Base-by-base conservation (phyloP, 2,113 vertebrate species). In the Coregonus clupeaformis region DNA sequence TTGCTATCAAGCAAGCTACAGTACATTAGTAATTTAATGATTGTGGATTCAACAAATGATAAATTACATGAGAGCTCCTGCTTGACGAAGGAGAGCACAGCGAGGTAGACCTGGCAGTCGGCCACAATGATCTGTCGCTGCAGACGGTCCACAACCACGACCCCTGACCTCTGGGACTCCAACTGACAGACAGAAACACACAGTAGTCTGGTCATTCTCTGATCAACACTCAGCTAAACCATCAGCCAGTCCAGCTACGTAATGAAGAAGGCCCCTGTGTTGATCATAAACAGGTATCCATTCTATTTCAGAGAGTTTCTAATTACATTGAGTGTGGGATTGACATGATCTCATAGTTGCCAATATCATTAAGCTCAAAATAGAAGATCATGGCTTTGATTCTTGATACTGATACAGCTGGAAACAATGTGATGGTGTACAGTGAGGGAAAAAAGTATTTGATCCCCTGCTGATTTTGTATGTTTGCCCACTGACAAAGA, bases 101-200 rank as follows among this genome's bases (percentile, higher is more conserved):
- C 97, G 77, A 99, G 92, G 79, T 99, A 99, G 69, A 99, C 97
- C 80, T 99, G 98, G 87, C 98, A 99, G 86, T 99, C 98, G 0
- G 98, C 98, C 69, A 98, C 94, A 75, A 99, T 99, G 73, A 99
- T 98, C 86, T 99, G 97, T 73, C 98, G 95, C 89, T 99, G 97
- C 0, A 99, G 94, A 49, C 97, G 94, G 85, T 99, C 97, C 75
- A 98, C 91, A 70, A 96, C 94, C 18, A 94, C 93, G 0, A 94
- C 88, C 20, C 94, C 81, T 0, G 97, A 94, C 88, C 95, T 96
- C 71, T 96, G 92, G 36, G 94, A 94, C 89, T 99, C 97, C 77
- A 95, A 94, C 98, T 99, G 77, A 36, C 16, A 69, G 87, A 86
- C 79, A 29, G 9, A 60, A n/a, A 77, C 47, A 25, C 68, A 74